Base-by-base conservation (phyloP, 2,113 vertebrate species). In the Fulmarus glacialis region DNA sequence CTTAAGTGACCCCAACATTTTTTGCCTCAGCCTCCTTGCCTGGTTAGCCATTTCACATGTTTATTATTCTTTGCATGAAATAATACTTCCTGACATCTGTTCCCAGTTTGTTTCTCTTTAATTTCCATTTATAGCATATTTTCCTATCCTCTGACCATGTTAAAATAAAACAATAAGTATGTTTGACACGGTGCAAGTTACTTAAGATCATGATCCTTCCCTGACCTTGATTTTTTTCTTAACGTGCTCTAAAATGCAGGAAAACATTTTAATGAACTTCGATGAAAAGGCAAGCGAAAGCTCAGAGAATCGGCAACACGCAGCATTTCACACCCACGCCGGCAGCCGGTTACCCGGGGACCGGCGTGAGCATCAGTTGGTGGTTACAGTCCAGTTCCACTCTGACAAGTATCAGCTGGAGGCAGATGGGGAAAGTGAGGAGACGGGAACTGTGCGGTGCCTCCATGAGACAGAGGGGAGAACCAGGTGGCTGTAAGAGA, bases 91-190 rank as follows among this genome's bases (percentile, higher is more conserved):
- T 97, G 96, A 97, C 82, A 96, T 96, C 93, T 96, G 92, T 88
- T 97, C 94, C 94, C 92, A 86, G 94, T 97, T 98, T 96, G 93
- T 97, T 97, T 98, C 97, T 90, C 87, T 98, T 95, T 82, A 92
- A 97, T 93, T 97, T 97, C 94, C 95, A 96, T 97, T 98, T 97
- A 96, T 97, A 97, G 90, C 92, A 93, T 66, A 89, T 96, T 98
- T 98, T 96, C 80, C 88, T 97, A 98, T 95, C 75, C 97, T 95
- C 95, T 79, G 95, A 77, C 62, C 74, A 95, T 85, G 73, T 96
- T 97, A 91, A 93, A 98, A 95, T 93, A 95, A 97, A 97, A 97
- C 96, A 97, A 70, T 93, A 87, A 98, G 84, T 77, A 96, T 70
- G 93, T 81, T 82, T 97, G 93, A 97, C 89, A 97, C 1, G 5